Conservation (phyloP, 1,140 invertebrate genomes). For the Macrotrachela quadricornifera region DNA sequence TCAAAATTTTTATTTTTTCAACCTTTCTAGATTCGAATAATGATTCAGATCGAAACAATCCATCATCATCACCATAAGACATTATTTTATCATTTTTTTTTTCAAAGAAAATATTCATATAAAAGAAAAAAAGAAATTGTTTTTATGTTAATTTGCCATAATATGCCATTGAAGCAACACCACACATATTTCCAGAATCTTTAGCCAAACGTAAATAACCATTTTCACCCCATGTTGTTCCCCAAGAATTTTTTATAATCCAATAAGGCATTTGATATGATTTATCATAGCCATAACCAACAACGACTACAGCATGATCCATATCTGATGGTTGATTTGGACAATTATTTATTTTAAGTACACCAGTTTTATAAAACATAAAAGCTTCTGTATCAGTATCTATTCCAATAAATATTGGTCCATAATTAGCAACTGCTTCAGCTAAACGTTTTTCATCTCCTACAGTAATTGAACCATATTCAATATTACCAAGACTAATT, state of each 20-base stretch:
- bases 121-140: too few relatives aligned
- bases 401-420: conserved; percentile 58
- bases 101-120: too few relatives aligned
- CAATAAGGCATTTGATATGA: neutral
- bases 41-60: too few relatives aligned
- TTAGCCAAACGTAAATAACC: conserved; percentile 29
- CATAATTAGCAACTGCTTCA: conserved; percentile 49
- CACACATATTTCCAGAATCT: conserved; percentile 26
- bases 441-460: conserved; percentile 17
- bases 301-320: conserved; percentile 66
- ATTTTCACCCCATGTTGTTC: conserved; percentile 47
- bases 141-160: conserved; percentile 15
- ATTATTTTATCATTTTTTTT: too few relatives aligned
- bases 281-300: conserved; percentile 46
- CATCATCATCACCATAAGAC: too few relatives aligned
- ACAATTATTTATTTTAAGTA: conserved; percentile 48
- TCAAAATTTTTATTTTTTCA: too few relatives aligned
- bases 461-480: conserved; percentile 13
- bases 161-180: conserved; percentile 23
- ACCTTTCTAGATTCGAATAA: too few relatives aligned
- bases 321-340: conserved; percentile 36
- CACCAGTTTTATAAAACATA: conserved; percentile 43
- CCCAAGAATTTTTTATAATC: conserved; percentile 7
- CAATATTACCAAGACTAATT: too few relatives aligned
- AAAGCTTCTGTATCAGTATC: conserved; percentile 56